phyloP scores from a whole-genome alignment of 2,888 invertebrate genomes.

The Oegoconia quadripuncta region DNA sequence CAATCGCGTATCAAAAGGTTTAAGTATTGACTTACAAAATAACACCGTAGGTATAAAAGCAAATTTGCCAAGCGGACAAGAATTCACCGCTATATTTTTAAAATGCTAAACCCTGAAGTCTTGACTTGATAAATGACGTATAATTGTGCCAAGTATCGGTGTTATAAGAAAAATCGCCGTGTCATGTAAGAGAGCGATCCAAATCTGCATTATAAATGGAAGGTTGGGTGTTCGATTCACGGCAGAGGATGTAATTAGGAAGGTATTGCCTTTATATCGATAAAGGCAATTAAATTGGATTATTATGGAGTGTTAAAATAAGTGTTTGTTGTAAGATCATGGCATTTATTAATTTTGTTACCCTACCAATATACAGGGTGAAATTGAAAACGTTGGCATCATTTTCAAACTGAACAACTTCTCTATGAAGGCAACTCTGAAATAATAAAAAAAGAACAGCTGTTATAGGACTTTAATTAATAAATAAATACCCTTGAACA shows the following conservation, averaged over 20 bases:
- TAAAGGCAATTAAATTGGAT: neutral
- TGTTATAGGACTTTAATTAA: too few species aligned
- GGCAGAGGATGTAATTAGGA: constrained; percentile 27
- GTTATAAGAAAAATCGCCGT: constrained; percentile 52
- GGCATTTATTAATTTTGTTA: too few species aligned
- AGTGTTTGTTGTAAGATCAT: neutral
- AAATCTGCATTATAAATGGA: constrained; percentile 23
- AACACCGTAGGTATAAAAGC: too few species aligned
- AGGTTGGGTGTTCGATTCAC: constrained; percentile 7
- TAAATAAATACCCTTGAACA: too few species aligned
- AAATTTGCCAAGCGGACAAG: too few species aligned
- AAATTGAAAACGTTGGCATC: too few species aligned
- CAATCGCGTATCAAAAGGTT: too few species aligned
- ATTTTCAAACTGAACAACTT: too few species aligned
- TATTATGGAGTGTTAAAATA: neutral
- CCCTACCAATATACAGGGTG: too few species aligned
- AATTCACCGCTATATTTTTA: constrained; percentile 1
- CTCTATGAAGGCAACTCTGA: too few species aligned
- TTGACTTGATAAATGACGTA: constrained; percentile 53
- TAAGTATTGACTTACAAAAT: too few species aligned
- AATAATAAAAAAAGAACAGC: too few species aligned
- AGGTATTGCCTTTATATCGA: constrained; percentile 5
- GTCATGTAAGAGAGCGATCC: constrained; percentile 30
- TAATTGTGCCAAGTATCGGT: constrained; percentile 59
- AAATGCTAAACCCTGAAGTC: constrained; percentile 22